phyloP scores from a whole-genome alignment of 37 sponge, comb jelly and placozoan species.

The Spongilla lacustris region DNA sequence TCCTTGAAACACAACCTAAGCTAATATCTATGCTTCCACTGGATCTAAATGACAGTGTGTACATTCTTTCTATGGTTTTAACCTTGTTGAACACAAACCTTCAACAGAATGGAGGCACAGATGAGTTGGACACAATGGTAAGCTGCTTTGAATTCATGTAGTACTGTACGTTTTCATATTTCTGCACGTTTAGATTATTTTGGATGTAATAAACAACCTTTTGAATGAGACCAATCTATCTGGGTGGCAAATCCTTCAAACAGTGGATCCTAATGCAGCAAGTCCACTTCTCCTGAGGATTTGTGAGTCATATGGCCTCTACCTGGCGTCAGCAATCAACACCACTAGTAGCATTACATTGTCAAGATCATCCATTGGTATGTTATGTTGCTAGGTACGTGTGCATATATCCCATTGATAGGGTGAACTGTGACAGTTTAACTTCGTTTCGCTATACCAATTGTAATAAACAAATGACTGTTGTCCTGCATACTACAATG shows the following conservation, averaged over 20 bases:
- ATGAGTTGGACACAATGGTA: background rate
- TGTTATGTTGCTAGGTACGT: background rate
- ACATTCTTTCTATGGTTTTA: background rate
- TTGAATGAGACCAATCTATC: background rate
- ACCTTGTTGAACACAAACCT: background rate
- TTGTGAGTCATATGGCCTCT: slow-evolving; percentile 35
- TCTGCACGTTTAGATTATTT: background rate
- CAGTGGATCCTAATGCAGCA: background rate
- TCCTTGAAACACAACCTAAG: background rate
- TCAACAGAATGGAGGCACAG: background rate
- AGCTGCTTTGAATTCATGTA: background rate
- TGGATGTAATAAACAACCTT: slow-evolving; percentile 22
- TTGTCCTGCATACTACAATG: too few species aligned
- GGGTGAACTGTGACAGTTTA: too few species aligned
- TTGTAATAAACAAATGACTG: too few species aligned
- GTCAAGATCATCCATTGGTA: slow-evolving; percentile 13
- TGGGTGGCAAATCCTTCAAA: slow-evolving; percentile 12
- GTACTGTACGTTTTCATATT: background rate
- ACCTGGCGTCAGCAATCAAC: slow-evolving; percentile 8
- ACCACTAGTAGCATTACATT: background rate
- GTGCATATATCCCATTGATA: background rate
- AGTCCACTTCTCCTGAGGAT: slow-evolving; percentile 26
- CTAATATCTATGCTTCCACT: background rate
- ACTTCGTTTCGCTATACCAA: too few species aligned
- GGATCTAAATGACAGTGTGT: background rate